phyloP scores from a whole-genome alignment of 2,113 vertebrate species.

The Dicrurus megarhynchus region DNA sequence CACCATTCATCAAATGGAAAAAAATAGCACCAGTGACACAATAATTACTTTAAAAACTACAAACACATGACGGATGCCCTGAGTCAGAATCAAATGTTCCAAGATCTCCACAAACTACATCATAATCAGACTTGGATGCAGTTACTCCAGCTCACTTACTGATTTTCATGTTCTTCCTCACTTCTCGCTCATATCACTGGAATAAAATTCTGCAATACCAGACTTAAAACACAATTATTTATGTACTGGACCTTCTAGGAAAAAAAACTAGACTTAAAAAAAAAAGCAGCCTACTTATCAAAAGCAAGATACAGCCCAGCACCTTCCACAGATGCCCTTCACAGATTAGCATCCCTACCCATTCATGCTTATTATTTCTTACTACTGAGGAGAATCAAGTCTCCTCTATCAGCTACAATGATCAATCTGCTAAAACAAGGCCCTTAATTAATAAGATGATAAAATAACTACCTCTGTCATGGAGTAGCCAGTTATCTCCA shows the following conservation, averaged over 20 bases:
- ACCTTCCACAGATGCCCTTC: background rate
- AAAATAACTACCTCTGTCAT: constrained; percentile 86
- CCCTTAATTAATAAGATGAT: background rate
- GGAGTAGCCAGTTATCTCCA: constrained; percentile 92
- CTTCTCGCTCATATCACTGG: background rate
- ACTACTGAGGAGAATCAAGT: background rate
- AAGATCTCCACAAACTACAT: background rate
- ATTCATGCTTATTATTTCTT: background rate
- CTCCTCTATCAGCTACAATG: background rate
- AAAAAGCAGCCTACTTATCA: background rate
- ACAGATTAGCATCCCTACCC: background rate
- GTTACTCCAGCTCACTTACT: background rate
- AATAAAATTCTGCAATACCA: background rate
- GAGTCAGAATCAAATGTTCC: background rate
- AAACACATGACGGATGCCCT: background rate
- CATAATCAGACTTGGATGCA: background rate
- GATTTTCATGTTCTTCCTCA: background rate
- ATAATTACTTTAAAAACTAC: background rate
- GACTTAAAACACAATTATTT: background rate
- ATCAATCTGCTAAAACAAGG: background rate
- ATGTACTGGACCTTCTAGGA: background rate
- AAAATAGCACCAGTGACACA: background rate
- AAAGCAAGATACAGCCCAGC: background rate
- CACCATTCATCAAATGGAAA: background rate
- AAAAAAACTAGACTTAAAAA: background rate